phyloP scores from a whole-genome alignment of 2,113 vertebrate genomes.

The Herpailurus yagouaroundi region DNA sequence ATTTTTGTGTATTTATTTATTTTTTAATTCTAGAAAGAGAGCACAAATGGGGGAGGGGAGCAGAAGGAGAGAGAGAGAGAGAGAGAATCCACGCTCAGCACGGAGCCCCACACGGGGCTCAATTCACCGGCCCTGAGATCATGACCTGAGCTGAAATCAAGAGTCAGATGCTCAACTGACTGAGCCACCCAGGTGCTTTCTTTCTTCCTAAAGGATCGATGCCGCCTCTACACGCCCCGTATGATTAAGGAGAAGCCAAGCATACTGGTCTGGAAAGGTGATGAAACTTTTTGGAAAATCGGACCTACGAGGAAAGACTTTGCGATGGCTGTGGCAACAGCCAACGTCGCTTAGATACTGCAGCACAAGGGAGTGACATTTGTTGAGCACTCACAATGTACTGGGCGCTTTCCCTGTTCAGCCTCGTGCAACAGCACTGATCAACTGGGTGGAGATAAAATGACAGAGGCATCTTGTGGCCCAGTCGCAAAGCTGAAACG shows the following conservation, averaged over 20 bases:
- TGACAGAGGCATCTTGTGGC: too few species aligned
- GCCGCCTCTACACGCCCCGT: background rate
- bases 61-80: too few species aligned
- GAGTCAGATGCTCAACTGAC: too few species aligned
- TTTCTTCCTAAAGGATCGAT: background rate
- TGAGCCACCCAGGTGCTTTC: background rate
- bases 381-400: rapidly evolving
- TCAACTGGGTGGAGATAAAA: background rate
- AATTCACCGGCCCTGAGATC: too few species aligned
- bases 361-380: background rate
- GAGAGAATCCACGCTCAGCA: too few species aligned
- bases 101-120: too few species aligned
- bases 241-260: background rate
- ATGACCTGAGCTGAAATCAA: too few species aligned
- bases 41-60: too few species aligned
- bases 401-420: background rate
- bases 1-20: background rate
- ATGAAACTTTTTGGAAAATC: background rate
- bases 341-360: background rate
- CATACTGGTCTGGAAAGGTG: background rate
- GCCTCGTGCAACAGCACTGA: background rate
- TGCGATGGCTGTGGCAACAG: background rate
- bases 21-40: too few species aligned
- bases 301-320: background rate
- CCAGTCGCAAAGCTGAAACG: background rate